Conservation (phyloP, 2,888 invertebrate species). For the Hypselothyrea guttata region DNA sequence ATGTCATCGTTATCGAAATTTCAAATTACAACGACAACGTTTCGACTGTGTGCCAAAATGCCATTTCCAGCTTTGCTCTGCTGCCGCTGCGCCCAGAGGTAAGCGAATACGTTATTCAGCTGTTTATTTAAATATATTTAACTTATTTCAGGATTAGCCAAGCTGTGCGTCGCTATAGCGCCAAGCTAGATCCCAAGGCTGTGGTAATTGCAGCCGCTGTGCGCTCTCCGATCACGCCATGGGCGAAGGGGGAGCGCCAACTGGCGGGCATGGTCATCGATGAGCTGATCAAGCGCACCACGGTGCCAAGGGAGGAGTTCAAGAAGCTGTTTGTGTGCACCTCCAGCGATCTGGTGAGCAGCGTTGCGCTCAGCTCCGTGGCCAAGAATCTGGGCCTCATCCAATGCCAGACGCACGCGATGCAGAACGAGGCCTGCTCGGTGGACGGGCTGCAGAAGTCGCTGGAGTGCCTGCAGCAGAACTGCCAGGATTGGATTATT, state of each 20-base stretch:
- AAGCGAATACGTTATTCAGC: conserved; percentile 9
- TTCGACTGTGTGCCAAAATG: conserved; percentile 30
- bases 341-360: conserved; percentile 65
- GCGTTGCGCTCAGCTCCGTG: conserved; percentile 82
- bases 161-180: conserved; percentile 28
- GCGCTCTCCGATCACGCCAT: conserved; percentile 93
- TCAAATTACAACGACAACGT: conserved; percentile 16
- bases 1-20: conserved; percentile 8
- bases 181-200: conserved; percentile 84
- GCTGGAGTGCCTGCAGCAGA: conserved; percentile 36
- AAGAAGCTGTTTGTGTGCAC: conserved; percentile 94
- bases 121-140: background rate
- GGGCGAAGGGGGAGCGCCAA: conserved; percentile 85
- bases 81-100: conserved; percentile 27
- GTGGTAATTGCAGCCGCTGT: conserved; percentile 96
- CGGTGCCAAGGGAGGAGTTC: conserved; percentile 90
- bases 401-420: conserved; percentile 94
- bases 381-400: conserved; percentile 92
- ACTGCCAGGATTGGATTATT: conserved; percentile 40
- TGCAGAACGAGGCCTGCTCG: conserved; percentile 82
- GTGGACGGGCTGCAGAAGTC: conserved; percentile 42
- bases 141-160: conserved; percentile 25
- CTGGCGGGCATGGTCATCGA: conserved; percentile 94
- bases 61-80: conserved; percentile 19
- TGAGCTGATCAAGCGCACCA: conserved; percentile 90